Evolutionary conservation across 2,113 vertebrate species (phyloP).

Genomic region (Cynopterus brachyotis): DNA sequence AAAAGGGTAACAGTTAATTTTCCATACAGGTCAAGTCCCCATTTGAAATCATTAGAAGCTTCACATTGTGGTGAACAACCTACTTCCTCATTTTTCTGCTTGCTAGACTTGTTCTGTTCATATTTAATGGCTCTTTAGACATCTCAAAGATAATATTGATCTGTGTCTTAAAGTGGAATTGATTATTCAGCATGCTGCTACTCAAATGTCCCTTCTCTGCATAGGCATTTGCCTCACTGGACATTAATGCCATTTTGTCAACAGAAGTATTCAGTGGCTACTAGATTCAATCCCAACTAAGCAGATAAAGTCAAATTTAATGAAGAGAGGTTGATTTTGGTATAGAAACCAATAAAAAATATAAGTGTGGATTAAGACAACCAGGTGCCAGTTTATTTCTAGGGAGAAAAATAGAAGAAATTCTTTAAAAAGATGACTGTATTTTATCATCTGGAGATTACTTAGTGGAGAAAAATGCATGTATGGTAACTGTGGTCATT

Average conservation of each 20-base stretch:
- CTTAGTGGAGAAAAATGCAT: conserved; percentile 65
- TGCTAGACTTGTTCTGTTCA: conserved; percentile 21
- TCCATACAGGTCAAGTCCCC: background rate
- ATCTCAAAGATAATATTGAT: conserved; percentile 49
- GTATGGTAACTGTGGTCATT: conserved; percentile 53
- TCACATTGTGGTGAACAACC: background rate
- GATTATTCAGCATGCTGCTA: conserved; percentile 69
- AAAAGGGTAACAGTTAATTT: background rate
- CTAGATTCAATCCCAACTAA: conserved; percentile 68
- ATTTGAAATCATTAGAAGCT: background rate
- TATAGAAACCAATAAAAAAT: conserved; percentile 47
- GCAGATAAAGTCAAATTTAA: conserved; percentile 51
- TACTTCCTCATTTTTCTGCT: conserved; percentile 45
- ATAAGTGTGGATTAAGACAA: background rate
- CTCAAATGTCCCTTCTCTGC: conserved; percentile 74
- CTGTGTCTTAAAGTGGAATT: conserved; percentile 65
- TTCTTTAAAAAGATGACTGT: conserved; percentile 39
- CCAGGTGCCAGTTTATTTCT: conserved; percentile 59
- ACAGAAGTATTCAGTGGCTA: conserved; percentile 56
- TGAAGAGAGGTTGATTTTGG: conserved; percentile 57
- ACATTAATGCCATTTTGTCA: conserved; percentile 70
- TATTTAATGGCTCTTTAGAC: conserved; percentile 71
- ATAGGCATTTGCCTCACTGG: conserved; percentile 64
- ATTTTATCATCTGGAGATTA: conserved; percentile 67
- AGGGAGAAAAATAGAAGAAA: background rate